phyloP scores from a whole-genome alignment of 2,113 vertebrate species.

The Eira barbara region DNA sequence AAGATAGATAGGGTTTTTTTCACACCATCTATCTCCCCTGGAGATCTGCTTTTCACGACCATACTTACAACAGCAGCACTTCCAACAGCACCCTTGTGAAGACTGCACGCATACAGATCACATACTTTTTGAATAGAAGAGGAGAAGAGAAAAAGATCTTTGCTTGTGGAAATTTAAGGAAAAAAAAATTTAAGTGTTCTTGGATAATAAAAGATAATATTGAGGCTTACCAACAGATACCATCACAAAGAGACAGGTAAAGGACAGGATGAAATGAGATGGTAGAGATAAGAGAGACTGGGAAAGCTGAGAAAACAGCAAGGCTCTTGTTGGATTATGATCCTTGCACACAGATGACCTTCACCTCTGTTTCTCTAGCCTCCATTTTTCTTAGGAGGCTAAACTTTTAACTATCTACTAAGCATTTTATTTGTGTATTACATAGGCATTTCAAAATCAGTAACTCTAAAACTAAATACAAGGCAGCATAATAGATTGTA shows the following conservation, averaged over 20 bases:
- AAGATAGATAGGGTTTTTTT: neutral
- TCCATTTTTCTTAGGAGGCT: neutral
- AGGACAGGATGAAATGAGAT: neutral
- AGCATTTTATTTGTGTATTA: neutral
- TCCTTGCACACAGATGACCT: neutral
- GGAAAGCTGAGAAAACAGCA: neutral
- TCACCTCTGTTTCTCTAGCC: neutral
- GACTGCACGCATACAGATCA: neutral
- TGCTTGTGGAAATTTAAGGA: neutral
- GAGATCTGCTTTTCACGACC: neutral
- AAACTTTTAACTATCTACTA: neutral
- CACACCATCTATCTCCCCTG: neutral
- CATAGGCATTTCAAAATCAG: neutral
- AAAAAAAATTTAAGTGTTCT: neutral
- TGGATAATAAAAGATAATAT: neutral
- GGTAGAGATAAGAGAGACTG: neutral
- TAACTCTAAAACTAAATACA: slow-evolving; percentile 18
- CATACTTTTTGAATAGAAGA: neutral
- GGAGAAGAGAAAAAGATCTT: neutral
- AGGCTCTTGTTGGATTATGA: neutral
- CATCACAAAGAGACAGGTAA: neutral
- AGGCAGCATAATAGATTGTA: neutral
- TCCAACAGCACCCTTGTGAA: neutral
- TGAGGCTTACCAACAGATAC: neutral
- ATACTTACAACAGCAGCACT: neutral